Percentiles rank a stretch among this genome's conserved stretches.
Evolutionary conservation across 2,113 vertebrate species (phyloP).

Genomic region (Eira barbara): DNA sequence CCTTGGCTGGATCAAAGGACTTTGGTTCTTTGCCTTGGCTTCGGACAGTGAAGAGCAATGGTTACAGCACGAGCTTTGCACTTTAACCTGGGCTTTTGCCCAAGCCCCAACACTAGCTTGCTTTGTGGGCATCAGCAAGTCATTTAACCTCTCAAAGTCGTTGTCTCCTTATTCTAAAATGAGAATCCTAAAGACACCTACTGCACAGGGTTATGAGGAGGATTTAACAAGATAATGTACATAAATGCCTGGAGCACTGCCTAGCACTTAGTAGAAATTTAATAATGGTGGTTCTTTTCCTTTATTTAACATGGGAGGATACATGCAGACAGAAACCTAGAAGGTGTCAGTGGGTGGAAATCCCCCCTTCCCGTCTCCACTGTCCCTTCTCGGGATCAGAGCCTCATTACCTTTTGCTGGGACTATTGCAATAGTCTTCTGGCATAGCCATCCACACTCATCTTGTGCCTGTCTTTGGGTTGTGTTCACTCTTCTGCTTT

Average conservation of each 20-base stretch:
- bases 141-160: background rate
- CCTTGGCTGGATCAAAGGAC: background rate
- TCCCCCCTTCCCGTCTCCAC: background rate
- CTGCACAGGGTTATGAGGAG: background rate
- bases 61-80: background rate
- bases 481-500: background rate
- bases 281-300: background rate
- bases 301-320: background rate
- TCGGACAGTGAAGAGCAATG: background rate
- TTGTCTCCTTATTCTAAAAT: slow-evolving; percentile 24
- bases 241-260: background rate
- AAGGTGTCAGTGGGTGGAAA: background rate
- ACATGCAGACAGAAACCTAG: background rate
- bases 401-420: background rate
- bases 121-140: background rate
- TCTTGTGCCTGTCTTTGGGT: background rate
- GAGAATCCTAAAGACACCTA: background rate
- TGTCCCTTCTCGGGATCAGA: background rate
- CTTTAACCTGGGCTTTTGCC: background rate
- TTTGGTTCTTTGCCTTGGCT: background rate
- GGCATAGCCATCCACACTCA: background rate
- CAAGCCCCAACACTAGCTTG: background rate
- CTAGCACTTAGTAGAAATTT: background rate
- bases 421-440: background rate
- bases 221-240: background rate